phyloP scores from a whole-genome alignment of 1,140 invertebrate genomes.

The Aphelenchoides fujianensis region DNA sequence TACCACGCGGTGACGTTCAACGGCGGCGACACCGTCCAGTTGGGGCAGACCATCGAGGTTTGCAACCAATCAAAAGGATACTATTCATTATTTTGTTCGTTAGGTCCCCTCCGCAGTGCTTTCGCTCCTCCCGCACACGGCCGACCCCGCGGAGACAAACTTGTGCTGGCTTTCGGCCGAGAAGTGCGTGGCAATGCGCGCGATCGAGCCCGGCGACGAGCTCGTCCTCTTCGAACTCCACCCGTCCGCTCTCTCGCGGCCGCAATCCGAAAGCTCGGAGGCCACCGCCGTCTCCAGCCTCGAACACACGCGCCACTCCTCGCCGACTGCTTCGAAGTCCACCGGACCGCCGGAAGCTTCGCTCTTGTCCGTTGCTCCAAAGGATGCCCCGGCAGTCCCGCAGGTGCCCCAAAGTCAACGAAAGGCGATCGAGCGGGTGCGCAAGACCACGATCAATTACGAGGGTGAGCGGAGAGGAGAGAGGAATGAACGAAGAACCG shows the following conservation, averaged over 20 bases:
- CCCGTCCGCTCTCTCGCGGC: background rate
- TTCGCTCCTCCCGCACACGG: background rate
- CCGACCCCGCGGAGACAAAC: background rate
- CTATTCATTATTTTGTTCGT: conserved; percentile 8
- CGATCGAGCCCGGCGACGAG: conserved; percentile 4
- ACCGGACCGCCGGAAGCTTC: too few species aligned
- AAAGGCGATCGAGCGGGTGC: background rate
- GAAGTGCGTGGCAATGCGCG: conserved; percentile 3
- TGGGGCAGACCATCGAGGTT: background rate
- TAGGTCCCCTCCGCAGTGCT: background rate
- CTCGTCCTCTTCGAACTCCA: background rate
- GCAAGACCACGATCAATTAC: background rate
- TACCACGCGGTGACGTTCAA: conserved; percentile 3
- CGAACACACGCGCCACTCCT: too few species aligned
- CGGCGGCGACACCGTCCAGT: background rate
- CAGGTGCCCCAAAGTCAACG: background rate
- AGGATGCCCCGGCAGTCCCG: too few species aligned
- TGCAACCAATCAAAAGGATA: background rate
- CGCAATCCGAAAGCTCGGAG: background rate
- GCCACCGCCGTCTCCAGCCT: background rate
- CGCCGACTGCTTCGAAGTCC: too few species aligned
- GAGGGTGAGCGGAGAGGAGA: background rate
- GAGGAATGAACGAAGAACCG: too few species aligned
- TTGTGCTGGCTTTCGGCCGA: background rate
- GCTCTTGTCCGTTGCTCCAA: too few species aligned